Evolutionary conservation across 2,888 invertebrate genomes (phyloP).

Genomic region (Lasioglossum calceatum): DNA sequence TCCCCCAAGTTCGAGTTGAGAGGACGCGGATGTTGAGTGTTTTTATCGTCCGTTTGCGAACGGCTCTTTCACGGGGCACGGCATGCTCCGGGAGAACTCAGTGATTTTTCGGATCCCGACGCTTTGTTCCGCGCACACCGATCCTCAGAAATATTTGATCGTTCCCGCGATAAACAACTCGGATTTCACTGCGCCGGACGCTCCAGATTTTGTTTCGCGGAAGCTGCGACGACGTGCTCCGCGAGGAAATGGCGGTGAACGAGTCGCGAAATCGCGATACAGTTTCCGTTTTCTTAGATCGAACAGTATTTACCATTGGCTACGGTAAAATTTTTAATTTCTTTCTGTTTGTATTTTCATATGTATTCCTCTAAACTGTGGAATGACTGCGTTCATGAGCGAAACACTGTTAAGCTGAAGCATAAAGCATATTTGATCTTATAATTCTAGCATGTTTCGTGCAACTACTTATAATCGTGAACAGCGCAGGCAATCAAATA

Average conservation of each 20-base stretch:
- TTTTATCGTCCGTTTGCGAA: slow-evolving; percentile 6
- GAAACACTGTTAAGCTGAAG: background rate
- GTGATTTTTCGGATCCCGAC: background rate
- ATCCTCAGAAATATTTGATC: background rate
- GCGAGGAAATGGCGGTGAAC: background rate
- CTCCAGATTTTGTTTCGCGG: background rate
- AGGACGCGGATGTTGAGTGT: background rate
- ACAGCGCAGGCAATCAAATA: background rate
- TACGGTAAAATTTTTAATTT: too few species aligned
- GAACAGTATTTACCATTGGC: too few species aligned
- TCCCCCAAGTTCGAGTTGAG: background rate
- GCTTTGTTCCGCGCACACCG: background rate
- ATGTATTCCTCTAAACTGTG: background rate
- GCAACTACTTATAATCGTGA: background rate
- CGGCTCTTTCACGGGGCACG: background rate
- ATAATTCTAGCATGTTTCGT: background rate
- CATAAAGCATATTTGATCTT: background rate
- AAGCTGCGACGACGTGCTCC: background rate
- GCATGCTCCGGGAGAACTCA: background rate
- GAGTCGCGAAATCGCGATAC: background rate
- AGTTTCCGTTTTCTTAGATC: too few species aligned
- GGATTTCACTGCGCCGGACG: background rate
- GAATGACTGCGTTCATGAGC: background rate
- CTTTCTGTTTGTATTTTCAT: too few species aligned
- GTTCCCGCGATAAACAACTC: background rate